Evolutionary conservation across 2,797 vertebrate species (phyloP).

Genomic region (Glyptemys insculpta): DNA sequence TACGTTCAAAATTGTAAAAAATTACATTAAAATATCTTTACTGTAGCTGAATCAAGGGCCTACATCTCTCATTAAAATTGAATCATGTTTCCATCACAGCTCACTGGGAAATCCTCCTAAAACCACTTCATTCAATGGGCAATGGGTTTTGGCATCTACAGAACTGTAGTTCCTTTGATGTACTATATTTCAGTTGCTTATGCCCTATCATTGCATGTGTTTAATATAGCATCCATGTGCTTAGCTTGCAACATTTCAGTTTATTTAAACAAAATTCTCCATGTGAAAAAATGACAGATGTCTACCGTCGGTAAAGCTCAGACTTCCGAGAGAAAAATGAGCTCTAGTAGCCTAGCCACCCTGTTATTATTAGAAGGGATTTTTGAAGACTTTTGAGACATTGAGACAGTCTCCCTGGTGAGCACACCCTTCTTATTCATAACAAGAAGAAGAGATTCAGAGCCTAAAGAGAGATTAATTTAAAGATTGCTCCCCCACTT

Average conservation of each 20-base stretch:
- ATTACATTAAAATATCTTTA: not conserved
- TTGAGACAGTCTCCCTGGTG: not conserved
- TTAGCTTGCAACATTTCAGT: constrained; percentile 80
- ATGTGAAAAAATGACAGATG: constrained; percentile 29
- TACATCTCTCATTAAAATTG: constrained; percentile 71
- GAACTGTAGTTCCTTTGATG: constrained; percentile 61
- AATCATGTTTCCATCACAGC: constrained; percentile 55
- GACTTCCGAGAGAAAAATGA: not conserved
- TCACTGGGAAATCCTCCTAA: constrained; percentile 68
- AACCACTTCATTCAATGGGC: constrained; percentile 61
- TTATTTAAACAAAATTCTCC: constrained; percentile 79
- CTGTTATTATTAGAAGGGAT: not conserved
- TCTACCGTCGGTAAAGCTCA: constrained; percentile 24
- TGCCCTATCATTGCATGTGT: constrained; percentile 71
- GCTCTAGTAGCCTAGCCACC: not conserved
- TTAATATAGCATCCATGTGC: constrained; percentile 81
- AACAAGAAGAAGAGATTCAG: not conserved
- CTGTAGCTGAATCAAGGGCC: constrained; percentile 4
- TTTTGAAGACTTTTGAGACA: not conserved
- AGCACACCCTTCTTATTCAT: not conserved
- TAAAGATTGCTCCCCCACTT: not conserved
- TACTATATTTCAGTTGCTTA: constrained; percentile 59
- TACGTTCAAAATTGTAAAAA: not conserved
- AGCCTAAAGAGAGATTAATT: not conserved
- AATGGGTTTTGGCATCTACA: constrained; percentile 74